Conservation (phyloP, 1,140 invertebrate genomes). For the Drosophila simulans region DNA sequence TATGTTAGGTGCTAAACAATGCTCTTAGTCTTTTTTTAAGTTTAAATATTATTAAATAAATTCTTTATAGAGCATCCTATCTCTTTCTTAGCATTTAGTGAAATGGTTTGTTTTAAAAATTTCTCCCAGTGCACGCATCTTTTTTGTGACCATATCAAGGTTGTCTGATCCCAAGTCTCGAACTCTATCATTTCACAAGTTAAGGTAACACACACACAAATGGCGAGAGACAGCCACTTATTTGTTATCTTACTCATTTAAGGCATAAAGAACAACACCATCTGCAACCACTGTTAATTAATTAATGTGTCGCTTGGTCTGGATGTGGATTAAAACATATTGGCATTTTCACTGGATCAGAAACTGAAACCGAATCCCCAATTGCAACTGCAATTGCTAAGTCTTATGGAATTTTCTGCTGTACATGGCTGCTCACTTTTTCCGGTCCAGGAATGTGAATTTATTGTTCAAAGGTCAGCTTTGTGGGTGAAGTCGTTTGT, state of each 20-base stretch:
- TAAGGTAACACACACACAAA: conserved; percentile 12
- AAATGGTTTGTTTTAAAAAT: too few species aligned
- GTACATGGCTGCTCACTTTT: neutral
- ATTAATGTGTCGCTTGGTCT: conserved; percentile 43
- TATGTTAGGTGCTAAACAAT: too few species aligned
- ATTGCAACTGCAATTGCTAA: neutral
- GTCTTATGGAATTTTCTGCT: conserved; percentile 8
- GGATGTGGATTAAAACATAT: conserved; percentile 16
- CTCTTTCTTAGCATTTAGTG: too few species aligned
- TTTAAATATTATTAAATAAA: too few species aligned
- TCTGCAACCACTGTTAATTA: conserved; percentile 58
- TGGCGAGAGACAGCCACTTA: conserved; percentile 4
- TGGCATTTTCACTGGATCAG: conserved; percentile 11
- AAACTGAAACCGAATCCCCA: conserved; percentile 15
- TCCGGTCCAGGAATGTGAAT: conserved; percentile 12
- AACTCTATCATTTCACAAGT: conserved; percentile 63
- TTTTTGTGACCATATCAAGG: conserved; percentile 48
- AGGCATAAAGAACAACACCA: conserved; percentile 26
- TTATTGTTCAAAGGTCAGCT: conserved; percentile 24
- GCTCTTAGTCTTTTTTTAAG: too few species aligned
- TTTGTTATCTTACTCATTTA: conserved; percentile 16
- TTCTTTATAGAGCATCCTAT: too few species aligned
- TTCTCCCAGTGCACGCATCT: neutral
- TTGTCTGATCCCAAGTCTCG: conserved; percentile 45
- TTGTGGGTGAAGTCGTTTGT: neutral